Evolutionary conservation across 2,888 invertebrate species (phyloP).

Genomic region (Zelleria hepariella): DNA sequence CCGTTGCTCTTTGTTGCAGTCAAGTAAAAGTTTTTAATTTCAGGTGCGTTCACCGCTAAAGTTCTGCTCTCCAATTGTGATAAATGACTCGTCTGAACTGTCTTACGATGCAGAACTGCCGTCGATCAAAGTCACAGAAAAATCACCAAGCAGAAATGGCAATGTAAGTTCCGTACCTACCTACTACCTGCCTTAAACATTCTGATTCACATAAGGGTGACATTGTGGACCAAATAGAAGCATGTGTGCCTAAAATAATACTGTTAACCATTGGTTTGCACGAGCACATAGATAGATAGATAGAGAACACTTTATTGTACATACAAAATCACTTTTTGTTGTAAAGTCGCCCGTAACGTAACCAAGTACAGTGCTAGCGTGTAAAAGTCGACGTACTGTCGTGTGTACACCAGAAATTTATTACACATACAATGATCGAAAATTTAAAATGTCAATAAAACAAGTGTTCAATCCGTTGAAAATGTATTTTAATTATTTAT

Average conservation of each 20-base stretch:
- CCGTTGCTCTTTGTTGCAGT: neutral
- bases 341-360: too few relatives aligned
- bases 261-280: neutral
- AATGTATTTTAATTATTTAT: too few relatives aligned
- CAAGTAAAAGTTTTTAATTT: neutral
- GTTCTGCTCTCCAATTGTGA: constrained; percentile 41
- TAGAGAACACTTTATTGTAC: too few relatives aligned
- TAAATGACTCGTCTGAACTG: constrained; percentile 38
- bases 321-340: neutral
- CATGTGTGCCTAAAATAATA: too few relatives aligned
- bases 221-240: neutral
- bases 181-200: neutral
- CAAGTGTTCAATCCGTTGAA: neutral
- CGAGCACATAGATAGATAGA: too few relatives aligned
- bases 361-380: too few relatives aligned
- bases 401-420: neutral
- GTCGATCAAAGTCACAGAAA: constrained; percentile 15
- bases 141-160: constrained; percentile 38
- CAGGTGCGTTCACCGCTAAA: constrained; percentile 28
- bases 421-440: neutral
- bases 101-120: constrained; percentile 24
- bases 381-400: too few relatives aligned
- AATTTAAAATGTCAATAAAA: neutral
- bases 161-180: constrained; percentile 40
- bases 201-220: neutral